Evolutionary conservation across 2,888 invertebrate genomes (phyloP).

Genomic region (Lithophane ornitopus): DNA sequence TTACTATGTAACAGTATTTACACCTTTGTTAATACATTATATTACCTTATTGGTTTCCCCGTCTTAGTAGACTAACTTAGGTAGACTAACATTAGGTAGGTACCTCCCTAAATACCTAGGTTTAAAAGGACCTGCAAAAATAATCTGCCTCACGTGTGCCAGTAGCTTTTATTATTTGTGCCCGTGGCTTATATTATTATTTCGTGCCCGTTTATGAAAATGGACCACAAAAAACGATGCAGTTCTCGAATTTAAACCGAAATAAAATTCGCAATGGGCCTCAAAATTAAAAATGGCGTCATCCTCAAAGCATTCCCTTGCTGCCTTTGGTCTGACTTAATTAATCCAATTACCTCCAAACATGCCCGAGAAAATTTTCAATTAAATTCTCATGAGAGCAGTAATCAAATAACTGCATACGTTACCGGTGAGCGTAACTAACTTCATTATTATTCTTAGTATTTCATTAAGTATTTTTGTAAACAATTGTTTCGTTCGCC

Average conservation of each 20-base stretch:
- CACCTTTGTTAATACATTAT: background rate
- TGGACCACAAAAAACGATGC: background rate
- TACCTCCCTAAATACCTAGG: background rate
- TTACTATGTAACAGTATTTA: background rate
- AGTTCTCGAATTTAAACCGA: background rate
- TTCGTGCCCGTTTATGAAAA: background rate
- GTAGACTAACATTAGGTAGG: background rate
- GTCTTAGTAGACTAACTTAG: background rate
- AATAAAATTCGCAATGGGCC: background rate
- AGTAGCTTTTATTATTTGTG: background rate
- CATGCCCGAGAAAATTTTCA: constrained; percentile 18
- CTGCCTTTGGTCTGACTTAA: constrained; percentile 5
- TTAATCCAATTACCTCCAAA: constrained; percentile 36
- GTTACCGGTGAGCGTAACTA: constrained; percentile 5
- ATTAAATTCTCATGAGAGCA: constrained; percentile 32
- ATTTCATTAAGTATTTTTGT: background rate
- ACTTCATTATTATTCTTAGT: constrained; percentile 21
- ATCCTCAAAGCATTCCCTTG: constrained; percentile 43
- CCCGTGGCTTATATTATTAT: too few species aligned
- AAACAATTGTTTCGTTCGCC: background rate
- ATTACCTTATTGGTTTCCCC: background rate
- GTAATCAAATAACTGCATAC: constrained; percentile 32
- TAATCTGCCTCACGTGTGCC: too few species aligned
- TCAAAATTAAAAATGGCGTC: constrained; percentile 36
- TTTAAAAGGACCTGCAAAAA: background rate